Percentiles rank a stretch among this genome's conserved stretches.
Evolutionary conservation across 2,113 vertebrate genomes (phyloP).

Genomic region (Pavo muticus): DNA sequence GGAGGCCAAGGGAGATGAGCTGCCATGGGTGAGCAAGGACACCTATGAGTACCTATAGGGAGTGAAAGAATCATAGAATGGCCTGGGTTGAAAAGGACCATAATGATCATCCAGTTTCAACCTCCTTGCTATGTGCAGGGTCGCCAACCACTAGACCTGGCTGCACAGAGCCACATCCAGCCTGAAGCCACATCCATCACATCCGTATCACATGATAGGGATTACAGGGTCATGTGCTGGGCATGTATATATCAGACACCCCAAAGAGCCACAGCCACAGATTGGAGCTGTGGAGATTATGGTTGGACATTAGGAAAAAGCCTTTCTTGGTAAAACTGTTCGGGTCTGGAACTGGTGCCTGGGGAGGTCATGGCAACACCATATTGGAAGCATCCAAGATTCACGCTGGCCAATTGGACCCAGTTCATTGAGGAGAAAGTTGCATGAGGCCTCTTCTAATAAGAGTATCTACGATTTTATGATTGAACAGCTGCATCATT

Average conservation of each 20-base stretch:
- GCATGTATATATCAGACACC: background rate
- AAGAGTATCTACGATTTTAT: background rate
- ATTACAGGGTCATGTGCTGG: fast-evolving
- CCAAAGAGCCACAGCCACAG: background rate
- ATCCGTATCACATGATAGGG: no score
- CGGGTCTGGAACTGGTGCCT: background rate
- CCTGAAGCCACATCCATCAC: no score
- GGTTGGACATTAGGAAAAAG: background rate
- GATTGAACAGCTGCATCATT: background rate
- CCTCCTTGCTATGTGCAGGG: no score
- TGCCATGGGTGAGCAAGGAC: background rate
- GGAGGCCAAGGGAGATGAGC: background rate
- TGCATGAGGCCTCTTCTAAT: background rate
- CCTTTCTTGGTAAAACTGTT: background rate
- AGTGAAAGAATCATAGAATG: background rate
- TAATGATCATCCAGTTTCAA: no score
- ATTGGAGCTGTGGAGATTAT: background rate
- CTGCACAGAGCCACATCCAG: no score
- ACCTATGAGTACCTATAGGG: fast-evolving
- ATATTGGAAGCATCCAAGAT: background rate
- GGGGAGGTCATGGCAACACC: background rate
- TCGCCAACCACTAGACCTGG: no score
- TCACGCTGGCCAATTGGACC: background rate
- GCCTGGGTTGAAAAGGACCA: no score
- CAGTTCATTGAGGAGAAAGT: background rate